These are phyloP conservation scores for Hippopotamus amphibius DNA, from an alignment of 2,113 vertebrate genomes.

Conservation along the genomic window DNA sequence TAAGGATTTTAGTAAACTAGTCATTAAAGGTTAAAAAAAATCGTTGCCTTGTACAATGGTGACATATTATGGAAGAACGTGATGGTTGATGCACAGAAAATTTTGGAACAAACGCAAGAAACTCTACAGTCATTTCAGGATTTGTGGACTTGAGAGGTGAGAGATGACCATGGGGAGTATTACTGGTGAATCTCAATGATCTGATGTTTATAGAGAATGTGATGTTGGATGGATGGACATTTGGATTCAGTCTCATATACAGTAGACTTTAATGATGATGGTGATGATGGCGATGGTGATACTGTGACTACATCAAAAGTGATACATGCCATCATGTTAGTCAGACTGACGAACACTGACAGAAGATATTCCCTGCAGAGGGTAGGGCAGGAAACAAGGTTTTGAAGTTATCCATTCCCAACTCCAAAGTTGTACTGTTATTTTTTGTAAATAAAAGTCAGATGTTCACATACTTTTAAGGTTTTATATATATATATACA, in stretches of 20 bases:
- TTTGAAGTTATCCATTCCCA: not conserved
- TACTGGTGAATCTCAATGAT: not conserved
- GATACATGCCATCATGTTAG: too few species aligned
- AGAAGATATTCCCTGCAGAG: not conserved
- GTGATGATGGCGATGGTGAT: not conserved
- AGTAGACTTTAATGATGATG: not conserved
- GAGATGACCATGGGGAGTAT: fast-evolving
- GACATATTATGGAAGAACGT: not conserved
- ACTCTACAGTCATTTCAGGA: not conserved
- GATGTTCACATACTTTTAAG: not conserved
- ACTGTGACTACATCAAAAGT: not conserved
- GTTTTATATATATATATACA: not conserved
- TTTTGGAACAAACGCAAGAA: not conserved
- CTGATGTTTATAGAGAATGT: not conserved
- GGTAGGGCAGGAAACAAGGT: not conserved
- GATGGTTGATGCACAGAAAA: not conserved
- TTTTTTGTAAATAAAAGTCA: not conserved
- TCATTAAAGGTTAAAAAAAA: not conserved
- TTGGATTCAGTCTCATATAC: not conserved
- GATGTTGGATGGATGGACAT: fast-evolving
- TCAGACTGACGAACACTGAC: not conserved
- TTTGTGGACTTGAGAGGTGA: not conserved
- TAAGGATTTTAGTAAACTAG: not conserved
- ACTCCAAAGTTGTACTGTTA: not conserved
- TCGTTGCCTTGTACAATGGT: not conserved